Percentiles rank a stretch among this genome's conserved stretches.
These are phyloP conservation scores for Drosophila histrio DNA, from an alignment of 2,888 invertebrate genomes.

Conservation along the genomic window DNA sequence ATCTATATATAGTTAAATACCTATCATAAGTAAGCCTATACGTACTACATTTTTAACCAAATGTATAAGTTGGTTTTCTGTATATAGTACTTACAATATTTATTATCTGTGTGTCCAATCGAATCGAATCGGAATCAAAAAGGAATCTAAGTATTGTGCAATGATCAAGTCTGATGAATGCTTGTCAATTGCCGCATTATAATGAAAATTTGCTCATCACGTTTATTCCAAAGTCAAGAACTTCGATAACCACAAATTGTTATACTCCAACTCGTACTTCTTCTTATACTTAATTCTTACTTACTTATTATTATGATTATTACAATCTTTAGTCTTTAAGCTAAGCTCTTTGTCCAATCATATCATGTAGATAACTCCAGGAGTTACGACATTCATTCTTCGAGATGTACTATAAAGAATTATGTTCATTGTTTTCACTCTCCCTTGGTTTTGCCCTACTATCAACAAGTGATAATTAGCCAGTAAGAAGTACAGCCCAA, in stretches of 20 bases:
- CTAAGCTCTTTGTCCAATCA: slow-evolving; percentile 59
- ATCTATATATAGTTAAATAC: slow-evolving; percentile 6
- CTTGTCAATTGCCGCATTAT: slow-evolving; percentile 57
- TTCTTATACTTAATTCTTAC: slow-evolving; percentile 31
- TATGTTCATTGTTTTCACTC: slow-evolving; percentile 21
- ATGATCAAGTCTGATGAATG: slow-evolving; percentile 51
- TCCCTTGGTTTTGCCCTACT: slow-evolving; percentile 20
- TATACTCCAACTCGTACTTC: slow-evolving; percentile 31
- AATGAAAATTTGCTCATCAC: slow-evolving; percentile 64
- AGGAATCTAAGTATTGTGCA: slow-evolving; percentile 51
- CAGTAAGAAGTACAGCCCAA: slow-evolving; percentile 36
- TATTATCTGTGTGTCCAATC: slow-evolving; percentile 11
- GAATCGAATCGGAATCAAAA: slow-evolving; percentile 26
- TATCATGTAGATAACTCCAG: slow-evolving; percentile 48
- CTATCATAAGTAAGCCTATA: slow-evolving; percentile 45
- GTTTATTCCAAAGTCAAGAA: slow-evolving; percentile 56
- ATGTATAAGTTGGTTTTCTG: slow-evolving; percentile 30
- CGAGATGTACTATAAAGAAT: slow-evolving; percentile 42
- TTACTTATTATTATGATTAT: not conserved
- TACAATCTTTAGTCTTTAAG: slow-evolving; percentile 34
- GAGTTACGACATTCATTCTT: slow-evolving; percentile 23
- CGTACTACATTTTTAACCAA: slow-evolving; percentile 33
- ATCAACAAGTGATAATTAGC: slow-evolving; percentile 58
- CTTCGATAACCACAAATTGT: slow-evolving; percentile 2
- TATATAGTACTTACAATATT: slow-evolving; percentile 19